Evolutionary conservation across 2,888 invertebrate genomes (phyloP), one percentile per base, ranked within the genome.

Genomic region (Criorhina ranunculi): DNA sequence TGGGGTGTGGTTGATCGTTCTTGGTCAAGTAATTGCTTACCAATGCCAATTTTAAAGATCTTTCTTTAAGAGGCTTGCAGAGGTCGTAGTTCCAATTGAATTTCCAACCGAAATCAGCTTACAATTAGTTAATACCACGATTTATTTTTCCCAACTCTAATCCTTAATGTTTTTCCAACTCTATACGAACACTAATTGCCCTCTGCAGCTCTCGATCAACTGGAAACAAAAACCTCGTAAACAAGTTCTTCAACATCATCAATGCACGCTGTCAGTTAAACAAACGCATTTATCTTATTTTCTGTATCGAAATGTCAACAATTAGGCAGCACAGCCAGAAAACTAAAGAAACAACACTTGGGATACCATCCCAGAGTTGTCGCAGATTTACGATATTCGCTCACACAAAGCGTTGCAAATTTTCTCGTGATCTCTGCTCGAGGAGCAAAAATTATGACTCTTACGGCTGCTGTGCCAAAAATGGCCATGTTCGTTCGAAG

Each of bases 261-360:
- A 70, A 35, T 49, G 51, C 12, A 5, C 7, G 29, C 72, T 83
- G 82, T 73, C 82, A 82, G 44, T 33, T 29, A 29, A 73, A 73
- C 72, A 73, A 72, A 78, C 66, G 73, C 78, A 83, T 83, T 83
- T 78, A 78, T 83, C 82, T 78, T 83, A 73, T 62, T 78, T 62
- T 67, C 60, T 78, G 49, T 66, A 67, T 67, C 78, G 49, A 83
- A 83, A 73, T 73, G 82, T 78, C 82, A 83, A 69, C 82, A 82
- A 82, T 82, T 82, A 82, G 77, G 82, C 67, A 77, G 70, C 33
- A 57, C 67, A 49, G 37, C 70, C 66, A 62, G 46, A 73, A 42
- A 76, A 40, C 59, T 17, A 37, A 59, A 44, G 57, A 31, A 40
- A 64, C 51, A 73, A 67, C 73, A 67, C 67, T 40, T 62, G 60